Percentiles rank a stretch among this genome's conserved stretches.
phyloP scores from a whole-genome alignment of 2,888 invertebrate genomes.

The Matsumyia berberina region DNA sequence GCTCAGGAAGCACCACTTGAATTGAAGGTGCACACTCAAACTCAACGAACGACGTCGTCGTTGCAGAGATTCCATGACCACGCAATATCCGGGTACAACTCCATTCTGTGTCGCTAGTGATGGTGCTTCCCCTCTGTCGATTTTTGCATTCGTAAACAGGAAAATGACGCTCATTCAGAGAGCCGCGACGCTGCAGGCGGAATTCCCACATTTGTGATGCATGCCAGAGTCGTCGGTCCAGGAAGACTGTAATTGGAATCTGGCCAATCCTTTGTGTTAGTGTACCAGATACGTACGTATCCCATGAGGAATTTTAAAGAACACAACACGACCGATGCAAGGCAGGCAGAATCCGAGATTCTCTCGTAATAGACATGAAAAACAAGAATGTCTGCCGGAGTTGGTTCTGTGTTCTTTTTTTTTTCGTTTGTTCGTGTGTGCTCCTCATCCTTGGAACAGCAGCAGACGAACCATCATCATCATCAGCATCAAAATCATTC shows the following conservation, averaged over 20 bases:
- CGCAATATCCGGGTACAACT: constrained; percentile 66
- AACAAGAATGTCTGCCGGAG: constrained; percentile 58
- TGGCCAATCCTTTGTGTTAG: constrained; percentile 62
- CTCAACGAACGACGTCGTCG: no score
- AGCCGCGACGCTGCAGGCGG: constrained; percentile 43
- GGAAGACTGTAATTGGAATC: constrained; percentile 69
- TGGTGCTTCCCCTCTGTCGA: constrained; percentile 21
- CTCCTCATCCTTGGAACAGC: constrained; percentile 9
- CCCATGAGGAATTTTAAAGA: constrained; percentile 44
- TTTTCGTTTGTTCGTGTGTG: constrained; percentile 15
- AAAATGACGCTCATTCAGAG: constrained; percentile 52
- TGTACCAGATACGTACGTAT: not conserved
- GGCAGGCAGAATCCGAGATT: constrained; percentile 59
- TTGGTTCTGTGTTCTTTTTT: not conserved
- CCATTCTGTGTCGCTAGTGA: constrained; percentile 20
- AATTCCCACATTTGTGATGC: constrained; percentile 72
- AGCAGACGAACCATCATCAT: constrained; percentile 59
- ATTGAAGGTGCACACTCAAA: constrained; percentile 55
- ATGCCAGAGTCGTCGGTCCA: constrained; percentile 54
- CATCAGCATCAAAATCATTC: constrained; percentile 38
- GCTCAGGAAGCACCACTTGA: constrained; percentile 64
- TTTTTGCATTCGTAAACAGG: constrained; percentile 68
- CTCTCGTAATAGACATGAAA: constrained; percentile 66
- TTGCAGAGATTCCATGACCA: constrained; percentile 56
- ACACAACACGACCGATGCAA: constrained; percentile 31